Evolutionary conservation across 2,113 vertebrate genomes (phyloP).

Genomic region (Stomatorhinus ivindoensis): DNA sequence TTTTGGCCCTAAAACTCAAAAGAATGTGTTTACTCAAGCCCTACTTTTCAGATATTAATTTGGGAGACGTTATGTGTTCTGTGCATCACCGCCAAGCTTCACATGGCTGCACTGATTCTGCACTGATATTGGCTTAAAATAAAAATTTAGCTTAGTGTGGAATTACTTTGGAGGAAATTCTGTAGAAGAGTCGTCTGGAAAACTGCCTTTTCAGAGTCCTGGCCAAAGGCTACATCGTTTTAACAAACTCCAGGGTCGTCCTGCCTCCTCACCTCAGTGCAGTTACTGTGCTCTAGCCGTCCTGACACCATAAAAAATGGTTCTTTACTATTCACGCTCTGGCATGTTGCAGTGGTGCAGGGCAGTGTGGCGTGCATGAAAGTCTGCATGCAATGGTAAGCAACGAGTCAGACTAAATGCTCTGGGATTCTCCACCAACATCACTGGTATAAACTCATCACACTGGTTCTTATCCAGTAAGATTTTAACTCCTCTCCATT

Average conservation of each 20-base stretch:
- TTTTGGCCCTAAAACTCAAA: neutral
- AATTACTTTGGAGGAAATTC: neutral
- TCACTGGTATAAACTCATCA: neutral
- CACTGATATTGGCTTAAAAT: neutral
- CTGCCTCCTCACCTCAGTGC: neutral
- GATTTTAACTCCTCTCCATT: neutral
- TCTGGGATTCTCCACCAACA: neutral
- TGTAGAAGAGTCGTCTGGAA: neutral
- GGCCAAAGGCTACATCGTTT: neutral
- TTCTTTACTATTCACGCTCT: neutral
- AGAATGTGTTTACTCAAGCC: neutral
- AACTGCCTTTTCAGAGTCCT: neutral
- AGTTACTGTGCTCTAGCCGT: neutral
- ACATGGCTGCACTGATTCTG: neutral
- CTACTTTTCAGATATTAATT: neutral
- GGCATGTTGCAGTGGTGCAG: neutral
- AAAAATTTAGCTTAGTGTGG: neutral
- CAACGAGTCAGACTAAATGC: neutral
- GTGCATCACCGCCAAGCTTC: neutral
- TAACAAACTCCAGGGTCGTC: neutral
- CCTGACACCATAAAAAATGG: neutral
- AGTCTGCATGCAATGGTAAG: neutral
- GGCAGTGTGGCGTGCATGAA: slow-evolving; percentile 14
- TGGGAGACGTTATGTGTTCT: neutral
- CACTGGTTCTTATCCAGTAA: neutral